Base-by-base conservation (phyloP, 2,113 vertebrate genomes). In the Odobenus rosmarus region DNA sequence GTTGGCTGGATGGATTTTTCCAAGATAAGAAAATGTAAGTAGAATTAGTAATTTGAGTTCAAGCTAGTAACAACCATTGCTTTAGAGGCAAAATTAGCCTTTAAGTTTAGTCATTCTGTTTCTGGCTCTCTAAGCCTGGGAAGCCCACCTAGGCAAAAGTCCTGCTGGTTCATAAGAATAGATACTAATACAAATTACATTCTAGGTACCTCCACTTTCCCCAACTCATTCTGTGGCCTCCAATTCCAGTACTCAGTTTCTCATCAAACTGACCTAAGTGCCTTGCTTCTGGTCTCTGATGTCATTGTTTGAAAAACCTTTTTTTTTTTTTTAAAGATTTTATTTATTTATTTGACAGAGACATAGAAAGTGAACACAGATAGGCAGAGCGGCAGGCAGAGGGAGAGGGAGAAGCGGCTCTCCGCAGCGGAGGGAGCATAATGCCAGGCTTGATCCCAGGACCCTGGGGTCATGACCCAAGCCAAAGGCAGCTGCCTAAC, bases 11-110 rank as follows among this genome's bases (percentile, higher is more conserved):
- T 86, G 59, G 31, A 36, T 92, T 59, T 72, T 72, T 95, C 59
- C 10, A 64, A 76, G 59, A 49, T 57, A 59, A 96, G 69, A 90
- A 62, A 91, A 59, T 85, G 8, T 64, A 83, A 96, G 33, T 79
- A 9, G 19, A 93, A 93, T 77, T 59, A 85, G 36, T 80, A 64
- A 67, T 92, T 85, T 92, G 59, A 91, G 16, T 81, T 83, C 67
- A 92, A 64, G 28, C 2, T 86, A 57, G 89, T 64, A 91, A 42
- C 26, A 49, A 69, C 1, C n/a, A 8, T 49, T 79, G 82, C 16
- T 55, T 79, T 80, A 64, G n/a, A 61, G 10, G 26, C 61, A 64
- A 82, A 88, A 61, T 81, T 90, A 61, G 9, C 7, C 12, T 74
- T 88, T 21, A 14, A 5, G 12, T 82, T 85, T 80, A 91, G 46